Base-by-base conservation (phyloP, 1,140 invertebrate genomes). In the Amyelois transitella region DNA sequence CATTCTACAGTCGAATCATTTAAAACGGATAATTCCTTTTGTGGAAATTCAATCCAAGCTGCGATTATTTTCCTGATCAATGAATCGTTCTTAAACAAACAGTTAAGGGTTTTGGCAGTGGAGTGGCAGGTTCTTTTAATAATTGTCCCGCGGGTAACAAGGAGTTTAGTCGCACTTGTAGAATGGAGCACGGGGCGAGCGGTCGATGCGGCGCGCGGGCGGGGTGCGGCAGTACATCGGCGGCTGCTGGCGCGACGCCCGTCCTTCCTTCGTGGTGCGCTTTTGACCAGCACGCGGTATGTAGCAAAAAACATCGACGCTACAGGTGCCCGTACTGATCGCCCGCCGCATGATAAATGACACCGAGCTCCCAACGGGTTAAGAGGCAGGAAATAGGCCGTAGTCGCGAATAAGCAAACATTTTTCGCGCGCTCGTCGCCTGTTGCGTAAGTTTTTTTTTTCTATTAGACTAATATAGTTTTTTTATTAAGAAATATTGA, bases 261-360 rank as follows among this genome's bases (percentile, higher is more conserved):
- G 50, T 28, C 19, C 32, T 14, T 19, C 14, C 45, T 6, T 22
- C 21, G 55, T 45, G 22, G 48, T 45, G 47, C 32, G 28, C 17
- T 38, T 18, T n/a, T 22, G 18, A 18, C 48, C 48, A 8, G 32
- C 18, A 51, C 71, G 69, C 65, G 68, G 69, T 50, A 68, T 65
- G 71, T 72, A 63, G 53, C 58, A 68, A 74, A 69, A 74, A 74
- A 60, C 53, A 51, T 47, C 43, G 57, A 72, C 60, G 67, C 77
- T 69, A 81, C 77, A 81, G 77, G 77, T 81, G 75, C 69, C 64
- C 49, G 49, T 32, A 45, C 56, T 59, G 44, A 59, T 57, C 56
- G 51, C 54, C 51, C 51, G 52, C 57, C 65, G 54, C 62, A 73
- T 80, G 63, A 74, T 74, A 77, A 67, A 80, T 72, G 62, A 64